These are phyloP conservation scores for Caenorhabditis remanei DNA, from an alignment of 1,140 invertebrate genomes.

Conservation along the genomic window DNA sequence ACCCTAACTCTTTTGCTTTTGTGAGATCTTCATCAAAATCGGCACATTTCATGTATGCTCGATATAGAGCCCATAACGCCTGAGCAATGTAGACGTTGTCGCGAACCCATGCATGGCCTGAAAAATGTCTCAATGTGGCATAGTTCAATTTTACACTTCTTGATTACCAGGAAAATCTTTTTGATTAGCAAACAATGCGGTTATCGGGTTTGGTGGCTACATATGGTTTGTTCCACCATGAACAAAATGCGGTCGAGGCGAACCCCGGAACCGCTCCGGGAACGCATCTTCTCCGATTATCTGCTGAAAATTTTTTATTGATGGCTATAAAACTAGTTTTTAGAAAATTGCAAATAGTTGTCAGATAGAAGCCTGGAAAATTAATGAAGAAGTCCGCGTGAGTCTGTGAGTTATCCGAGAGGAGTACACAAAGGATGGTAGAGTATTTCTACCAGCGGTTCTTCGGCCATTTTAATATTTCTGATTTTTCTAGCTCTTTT, in stretches of 20 bases:
- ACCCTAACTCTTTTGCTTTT: slow-evolving; percentile 96
- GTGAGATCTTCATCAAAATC: slow-evolving; percentile 97
- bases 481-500: too few species aligned
- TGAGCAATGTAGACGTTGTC: slow-evolving; percentile 98
- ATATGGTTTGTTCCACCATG: slow-evolving; percentile 73
- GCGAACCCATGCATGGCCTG: slow-evolving; percentile 92
- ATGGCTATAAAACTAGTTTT: neutral
- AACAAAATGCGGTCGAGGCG: slow-evolving; percentile 75
- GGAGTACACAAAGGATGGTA: neutral
- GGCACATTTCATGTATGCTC: slow-evolving; percentile 98
- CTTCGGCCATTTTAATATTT: neutral
- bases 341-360: too few species aligned
- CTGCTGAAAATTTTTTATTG: neutral
- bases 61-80: slow-evolving; percentile 95
- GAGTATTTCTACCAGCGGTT: neutral
- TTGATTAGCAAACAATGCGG: slow-evolving; percentile 76
- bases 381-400: slow-evolving; percentile 1
- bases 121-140: slow-evolving; percentile 40
- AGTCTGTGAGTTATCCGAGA: neutral
- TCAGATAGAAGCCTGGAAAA: too few species aligned
- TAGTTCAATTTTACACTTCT: neutral
- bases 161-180: slow-evolving; percentile 72
- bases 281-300: slow-evolving; percentile 67
- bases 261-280: slow-evolving; percentile 73
- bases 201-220: slow-evolving; percentile 74